Percentiles rank a stretch among this genome's conserved stretches.
Evolutionary conservation across 2,888 invertebrate species (phyloP).

Genomic region (Orgyia antiqua): DNA sequence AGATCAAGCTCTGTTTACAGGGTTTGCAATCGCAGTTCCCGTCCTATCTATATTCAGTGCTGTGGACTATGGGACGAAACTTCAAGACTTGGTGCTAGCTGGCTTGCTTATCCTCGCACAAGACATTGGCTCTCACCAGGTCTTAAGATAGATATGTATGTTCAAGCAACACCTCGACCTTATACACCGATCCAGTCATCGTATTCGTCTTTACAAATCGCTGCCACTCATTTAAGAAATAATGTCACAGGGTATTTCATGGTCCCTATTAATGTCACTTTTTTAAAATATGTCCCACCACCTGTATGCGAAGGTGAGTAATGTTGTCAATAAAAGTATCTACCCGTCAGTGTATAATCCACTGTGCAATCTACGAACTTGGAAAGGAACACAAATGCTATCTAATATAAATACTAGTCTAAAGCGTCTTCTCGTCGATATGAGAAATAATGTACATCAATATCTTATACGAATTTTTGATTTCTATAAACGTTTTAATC

Average conservation of each 20-base stretch:
- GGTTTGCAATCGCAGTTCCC: constrained; percentile 40
- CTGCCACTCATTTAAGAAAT: constrained; percentile 49
- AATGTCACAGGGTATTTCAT: constrained; percentile 43
- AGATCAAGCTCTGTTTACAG: no score
- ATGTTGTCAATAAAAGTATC: no score
- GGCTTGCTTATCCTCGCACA: constrained; percentile 47
- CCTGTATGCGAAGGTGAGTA: constrained; percentile 14
- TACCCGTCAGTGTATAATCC: no score
- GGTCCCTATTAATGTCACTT: constrained; percentile 45
- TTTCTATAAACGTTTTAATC: no score
- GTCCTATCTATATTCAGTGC: constrained; percentile 43
- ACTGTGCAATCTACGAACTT: no score
- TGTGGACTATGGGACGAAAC: constrained; percentile 47
- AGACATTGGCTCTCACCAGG: constrained; percentile 51
- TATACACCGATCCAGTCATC: constrained; percentile 31
- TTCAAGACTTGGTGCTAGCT: constrained; percentile 45
- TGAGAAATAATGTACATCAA: no score
- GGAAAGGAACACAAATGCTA: no score
- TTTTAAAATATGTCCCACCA: constrained; percentile 34
- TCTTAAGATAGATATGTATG: constrained; percentile 30
- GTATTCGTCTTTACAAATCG: constrained; percentile 39
- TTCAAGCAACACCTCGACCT: constrained; percentile 41
- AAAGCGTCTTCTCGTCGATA: no score
- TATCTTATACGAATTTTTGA: no score
- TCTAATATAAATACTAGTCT: no score